Evolutionary conservation across 92 coral and sea anemone genomes (phyloP).

Genomic region (Porites cylindrica): DNA sequence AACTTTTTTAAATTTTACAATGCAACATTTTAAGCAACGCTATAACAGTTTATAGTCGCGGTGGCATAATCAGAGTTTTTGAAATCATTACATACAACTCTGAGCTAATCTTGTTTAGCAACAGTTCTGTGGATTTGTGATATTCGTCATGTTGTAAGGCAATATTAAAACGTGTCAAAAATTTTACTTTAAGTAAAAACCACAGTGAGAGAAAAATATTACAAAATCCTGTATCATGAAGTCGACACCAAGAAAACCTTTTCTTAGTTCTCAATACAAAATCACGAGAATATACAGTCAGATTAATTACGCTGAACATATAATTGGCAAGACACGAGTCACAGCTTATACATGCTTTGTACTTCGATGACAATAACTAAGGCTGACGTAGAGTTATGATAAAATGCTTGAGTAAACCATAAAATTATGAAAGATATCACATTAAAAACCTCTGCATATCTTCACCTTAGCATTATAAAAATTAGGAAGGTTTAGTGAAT

Average conservation of each 20-base stretch:
- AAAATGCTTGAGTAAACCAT: background rate
- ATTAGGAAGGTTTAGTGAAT: background rate
- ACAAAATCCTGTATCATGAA: background rate
- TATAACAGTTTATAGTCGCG: background rate
- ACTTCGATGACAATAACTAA: constrained; percentile 12
- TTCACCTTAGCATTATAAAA: background rate
- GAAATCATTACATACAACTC: background rate
- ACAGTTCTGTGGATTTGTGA: constrained; percentile 3
- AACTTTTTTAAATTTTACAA: background rate
- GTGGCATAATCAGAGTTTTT: background rate
- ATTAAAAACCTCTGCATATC: background rate
- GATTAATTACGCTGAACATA: background rate
- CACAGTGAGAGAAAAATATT: background rate
- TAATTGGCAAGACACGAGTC: constrained; percentile 22
- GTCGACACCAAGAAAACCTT: background rate
- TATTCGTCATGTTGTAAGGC: background rate
- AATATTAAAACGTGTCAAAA: background rate
- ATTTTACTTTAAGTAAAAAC: background rate
- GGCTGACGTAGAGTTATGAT: background rate
- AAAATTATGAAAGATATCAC: background rate
- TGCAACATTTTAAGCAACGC: background rate
- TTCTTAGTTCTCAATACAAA: background rate
- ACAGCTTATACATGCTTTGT: background rate
- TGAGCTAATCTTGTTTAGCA: background rate
- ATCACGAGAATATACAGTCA: background rate